Evolutionary conservation across 2,113 vertebrate genomes (phyloP), one percentile per base, ranked within the genome.

Genomic region (Loxodonta africana): DNA sequence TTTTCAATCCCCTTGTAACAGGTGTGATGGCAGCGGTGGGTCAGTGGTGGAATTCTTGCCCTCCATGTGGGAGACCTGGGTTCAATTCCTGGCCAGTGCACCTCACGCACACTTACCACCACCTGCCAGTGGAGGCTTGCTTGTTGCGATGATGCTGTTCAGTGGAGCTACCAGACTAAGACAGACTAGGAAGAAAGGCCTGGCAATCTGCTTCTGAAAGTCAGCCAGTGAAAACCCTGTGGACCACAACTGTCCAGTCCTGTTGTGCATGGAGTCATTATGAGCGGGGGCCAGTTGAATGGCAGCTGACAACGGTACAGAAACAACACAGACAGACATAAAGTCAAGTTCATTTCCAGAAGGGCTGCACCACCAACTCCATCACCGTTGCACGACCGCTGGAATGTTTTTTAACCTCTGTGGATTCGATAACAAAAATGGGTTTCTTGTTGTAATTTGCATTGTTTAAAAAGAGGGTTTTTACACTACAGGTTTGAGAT

Each of bases 381-480:
- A 28, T n/a, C 71, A 88, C n/a, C 69, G 2, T 33, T 65, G 12
- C 71, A 28, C 14, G 3, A 4, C 17, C 71, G 80, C 86, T 90
- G 6, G 26, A 67, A 12, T 76, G 37, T 86, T 88, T 74, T 21
- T 1, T 9, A n/a, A 30, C 44, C 11, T 44, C 67, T 74, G 46
- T 88, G 73, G 73, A 69, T 74, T 81, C 80, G 65, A 26, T 76
- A 53, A 57, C 46, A 76, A 63, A 85, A 83, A 77, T 23, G 30
- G 8, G n/a, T 60, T 82, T 94, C 48, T 69, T 74, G 23, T 76
- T 78, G 60, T 51, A 73, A 51, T 83, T 90, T 83, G 48, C 46
- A 9, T 88, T 80, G 80, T 67, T 15, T 6, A 14, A 71, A 77
- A 25, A 78, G 30, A 78, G 5, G 26, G 14, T 25, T 73, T 37